These are phyloP conservation scores for Donacobius atricapilla DNA, from an alignment of 2,113 vertebrate genomes.

Conservation along the genomic window DNA sequence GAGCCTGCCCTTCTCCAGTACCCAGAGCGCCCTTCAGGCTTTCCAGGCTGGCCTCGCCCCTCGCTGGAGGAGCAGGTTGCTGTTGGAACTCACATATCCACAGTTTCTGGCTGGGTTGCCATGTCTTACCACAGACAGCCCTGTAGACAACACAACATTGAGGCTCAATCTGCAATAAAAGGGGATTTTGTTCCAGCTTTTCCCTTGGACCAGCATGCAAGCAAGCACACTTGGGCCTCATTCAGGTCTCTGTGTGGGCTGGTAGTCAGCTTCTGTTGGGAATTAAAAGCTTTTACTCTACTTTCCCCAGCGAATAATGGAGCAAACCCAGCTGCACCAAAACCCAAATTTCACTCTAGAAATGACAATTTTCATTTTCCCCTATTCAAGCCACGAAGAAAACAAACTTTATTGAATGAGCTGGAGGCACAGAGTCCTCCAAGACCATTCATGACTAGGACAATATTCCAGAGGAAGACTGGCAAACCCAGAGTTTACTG, in stretches of 20 bases:
- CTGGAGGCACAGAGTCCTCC: not conserved
- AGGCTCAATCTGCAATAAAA: not conserved
- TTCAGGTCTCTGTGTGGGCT: not conserved
- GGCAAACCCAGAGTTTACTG: not conserved
- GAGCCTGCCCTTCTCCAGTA: not conserved
- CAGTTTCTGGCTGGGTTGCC: not conserved
- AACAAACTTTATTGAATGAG: not conserved
- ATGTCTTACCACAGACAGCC: accelerated
- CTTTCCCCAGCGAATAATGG: not conserved
- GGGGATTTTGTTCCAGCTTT: not conserved
- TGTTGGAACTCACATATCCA: not conserved
- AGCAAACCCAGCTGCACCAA: not conserved
- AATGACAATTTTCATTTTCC: not conserved
- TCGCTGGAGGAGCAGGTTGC: not conserved
- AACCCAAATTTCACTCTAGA: not conserved
- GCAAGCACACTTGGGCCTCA: not conserved
- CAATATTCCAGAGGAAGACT: not conserved
- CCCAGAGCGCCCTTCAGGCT: not conserved
- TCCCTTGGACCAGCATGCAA: not conserved
- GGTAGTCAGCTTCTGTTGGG: not conserved
- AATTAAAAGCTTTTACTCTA: not conserved
- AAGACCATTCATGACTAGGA: not conserved
- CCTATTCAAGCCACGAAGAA: not conserved
- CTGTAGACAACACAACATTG: not conserved
- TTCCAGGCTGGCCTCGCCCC: not conserved